Conservation (phyloP, 2,113 vertebrate species). For the Paedocypris sp. region DNA sequence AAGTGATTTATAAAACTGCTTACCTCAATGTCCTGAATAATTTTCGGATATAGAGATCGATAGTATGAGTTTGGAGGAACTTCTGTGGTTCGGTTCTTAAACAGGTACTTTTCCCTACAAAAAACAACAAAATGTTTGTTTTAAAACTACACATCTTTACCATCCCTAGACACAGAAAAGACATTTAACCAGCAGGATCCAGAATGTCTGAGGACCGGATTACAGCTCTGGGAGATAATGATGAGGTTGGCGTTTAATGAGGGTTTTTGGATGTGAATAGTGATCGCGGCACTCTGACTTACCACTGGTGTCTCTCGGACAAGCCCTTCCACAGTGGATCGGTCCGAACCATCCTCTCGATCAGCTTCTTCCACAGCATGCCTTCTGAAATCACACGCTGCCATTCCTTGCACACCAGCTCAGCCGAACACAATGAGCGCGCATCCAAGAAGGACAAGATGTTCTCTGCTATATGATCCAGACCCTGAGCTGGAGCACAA, state of each 20-base stretch:
- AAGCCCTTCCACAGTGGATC: constrained; percentile 96
- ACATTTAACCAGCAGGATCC: neutral
- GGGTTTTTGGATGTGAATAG: neutral
- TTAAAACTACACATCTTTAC: neutral
- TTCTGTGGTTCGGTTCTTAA: constrained; percentile 97
- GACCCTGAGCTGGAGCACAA: constrained; percentile 76
- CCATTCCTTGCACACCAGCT: constrained; percentile 97
- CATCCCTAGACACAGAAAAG: neutral
- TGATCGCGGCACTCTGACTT: constrained; percentile 46
- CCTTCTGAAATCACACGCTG: constrained; percentile 96
- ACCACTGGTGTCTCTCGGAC: constrained; percentile 95
- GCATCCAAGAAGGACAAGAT: constrained; percentile 96
- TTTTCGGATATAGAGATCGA: constrained; percentile 96
- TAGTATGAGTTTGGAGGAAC: constrained; percentile 97
- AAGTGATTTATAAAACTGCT: too few species aligned
- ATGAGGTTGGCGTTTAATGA: neutral
- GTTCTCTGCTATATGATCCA: constrained; percentile 99
- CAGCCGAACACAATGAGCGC: constrained; percentile 88
- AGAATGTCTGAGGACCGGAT: neutral
- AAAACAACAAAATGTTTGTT: constrained; percentile 31
- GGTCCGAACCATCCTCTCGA: constrained; percentile 96
- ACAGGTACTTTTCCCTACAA: constrained; percentile 93
- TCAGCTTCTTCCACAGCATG: constrained; percentile 97
- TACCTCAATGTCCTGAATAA: constrained; percentile 99
- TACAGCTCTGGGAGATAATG: constrained; percentile 1